Conservation (phyloP, 1,140 invertebrate species). For the Polyergus mexicanus region DNA sequence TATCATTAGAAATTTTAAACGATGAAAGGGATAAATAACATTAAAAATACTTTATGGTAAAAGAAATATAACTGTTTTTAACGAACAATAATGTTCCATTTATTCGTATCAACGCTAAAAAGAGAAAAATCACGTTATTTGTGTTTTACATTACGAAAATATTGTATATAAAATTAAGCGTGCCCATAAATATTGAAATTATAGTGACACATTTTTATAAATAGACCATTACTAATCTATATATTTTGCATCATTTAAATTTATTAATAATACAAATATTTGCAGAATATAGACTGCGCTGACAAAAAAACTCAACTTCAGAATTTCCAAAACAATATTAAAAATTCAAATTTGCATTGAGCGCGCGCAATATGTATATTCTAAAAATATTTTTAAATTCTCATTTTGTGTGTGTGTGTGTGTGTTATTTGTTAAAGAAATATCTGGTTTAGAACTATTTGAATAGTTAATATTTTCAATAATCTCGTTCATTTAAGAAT, state of each 20-base stretch:
- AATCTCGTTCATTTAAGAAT: not conserved
- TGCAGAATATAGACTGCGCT: not conserved
- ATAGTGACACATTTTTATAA: conserved; percentile 19
- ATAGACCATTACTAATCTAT: not conserved
- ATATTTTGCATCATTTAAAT: not conserved
- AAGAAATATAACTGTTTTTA: not conserved
- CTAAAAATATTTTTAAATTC: not conserved
- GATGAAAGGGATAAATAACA: not conserved
- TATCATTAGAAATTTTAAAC: not conserved
- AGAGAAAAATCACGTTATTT: conserved; percentile 2
- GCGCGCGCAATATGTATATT: not conserved
- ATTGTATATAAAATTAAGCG: not conserved
- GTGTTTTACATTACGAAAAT: not conserved
- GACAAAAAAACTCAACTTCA: not conserved
- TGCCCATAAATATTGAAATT: not conserved
- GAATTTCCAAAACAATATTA: not conserved
- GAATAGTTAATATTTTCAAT: too few relatives aligned
- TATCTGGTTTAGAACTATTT: too few relatives aligned
- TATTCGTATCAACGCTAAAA: conserved; percentile 17
- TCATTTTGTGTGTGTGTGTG: too few relatives aligned
- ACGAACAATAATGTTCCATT: not conserved
- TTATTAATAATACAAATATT: not conserved
- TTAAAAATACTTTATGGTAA: not conserved
- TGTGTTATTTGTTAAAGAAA: too few relatives aligned
- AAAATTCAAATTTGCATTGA: conserved; percentile 15